Evolutionary conservation across 2,888 invertebrate species (phyloP).

Genomic region (Nephrocerus scutellatus): DNA sequence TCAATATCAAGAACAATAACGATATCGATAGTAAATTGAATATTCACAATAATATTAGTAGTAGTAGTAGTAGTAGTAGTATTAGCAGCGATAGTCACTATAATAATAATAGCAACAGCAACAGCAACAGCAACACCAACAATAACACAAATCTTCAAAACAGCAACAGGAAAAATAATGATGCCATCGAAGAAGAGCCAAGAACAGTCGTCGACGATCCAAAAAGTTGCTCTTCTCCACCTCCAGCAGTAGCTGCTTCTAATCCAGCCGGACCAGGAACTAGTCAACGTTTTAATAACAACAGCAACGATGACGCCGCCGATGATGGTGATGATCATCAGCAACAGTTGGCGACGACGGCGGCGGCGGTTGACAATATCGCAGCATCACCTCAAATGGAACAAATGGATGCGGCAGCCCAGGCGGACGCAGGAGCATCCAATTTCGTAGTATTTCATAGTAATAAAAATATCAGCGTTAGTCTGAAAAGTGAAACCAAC

Average conservation of each 20-base stretch:
- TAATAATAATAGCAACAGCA: background rate
- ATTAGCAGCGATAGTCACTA: slow-evolving; percentile 2
- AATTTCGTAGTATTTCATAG: background rate
- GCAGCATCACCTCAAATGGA: background rate
- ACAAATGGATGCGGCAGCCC: background rate
- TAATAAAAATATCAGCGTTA: slow-evolving; percentile 4
- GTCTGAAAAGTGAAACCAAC: slow-evolving; percentile 16
- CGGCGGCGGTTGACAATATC: background rate
- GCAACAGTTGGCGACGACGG: background rate
- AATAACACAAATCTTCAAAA: background rate
- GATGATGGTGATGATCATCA: background rate
- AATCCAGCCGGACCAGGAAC: too few species aligned
- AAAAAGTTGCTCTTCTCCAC: too few species aligned
- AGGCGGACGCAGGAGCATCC: background rate
- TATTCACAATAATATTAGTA: slow-evolving; percentile 5
- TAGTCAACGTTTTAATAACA: background rate
- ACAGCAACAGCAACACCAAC: slow-evolving; percentile 2
- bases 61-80: too few species aligned
- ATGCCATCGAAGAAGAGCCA: too few species aligned
- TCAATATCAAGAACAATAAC: slow-evolving; percentile 3
- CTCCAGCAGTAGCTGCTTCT: too few species aligned
- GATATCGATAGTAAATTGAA: slow-evolving; percentile 1
- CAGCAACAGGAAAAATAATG: too few species aligned
- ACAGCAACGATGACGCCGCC: background rate
- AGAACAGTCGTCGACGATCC: too few species aligned